phyloP scores from a whole-genome alignment of 2,888 invertebrate genomes.

The Pharmacophagus antenor region DNA sequence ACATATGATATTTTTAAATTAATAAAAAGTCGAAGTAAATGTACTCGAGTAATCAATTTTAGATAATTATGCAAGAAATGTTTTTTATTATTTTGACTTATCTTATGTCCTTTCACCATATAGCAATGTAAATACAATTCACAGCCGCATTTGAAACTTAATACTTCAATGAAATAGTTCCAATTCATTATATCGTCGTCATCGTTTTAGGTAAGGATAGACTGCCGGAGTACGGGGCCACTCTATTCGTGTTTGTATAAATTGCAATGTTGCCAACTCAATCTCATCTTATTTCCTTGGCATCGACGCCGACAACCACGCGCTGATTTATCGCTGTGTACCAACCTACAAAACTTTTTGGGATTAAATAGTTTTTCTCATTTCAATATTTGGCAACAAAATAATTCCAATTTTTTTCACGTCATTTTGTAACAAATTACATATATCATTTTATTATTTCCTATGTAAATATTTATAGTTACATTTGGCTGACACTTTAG shows the following conservation, averaged over 20 bases:
- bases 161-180: background rate
- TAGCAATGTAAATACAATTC: no score
- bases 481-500: background rate
- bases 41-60: no score
- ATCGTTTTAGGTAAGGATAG: conserved; percentile 27
- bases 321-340: conserved; percentile 65
- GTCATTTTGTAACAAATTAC: background rate
- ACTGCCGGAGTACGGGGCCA: conserved; percentile 11
- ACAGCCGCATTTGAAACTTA: no score
- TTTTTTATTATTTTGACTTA: no score
- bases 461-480: background rate
- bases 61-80: no score
- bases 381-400: conserved; percentile 60
- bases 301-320: conserved; percentile 67
- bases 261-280: conserved; percentile 71
- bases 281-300: conserved; percentile 78
- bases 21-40: no score
- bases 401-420: conserved; percentile 39
- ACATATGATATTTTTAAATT: background rate
- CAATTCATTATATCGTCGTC: conserved; percentile 14
- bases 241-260: conserved; percentile 43
- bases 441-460: background rate
- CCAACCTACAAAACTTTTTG: conserved; percentile 77
- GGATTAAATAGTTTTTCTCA: conserved; percentile 75
- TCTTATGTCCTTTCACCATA: no score